A percentile compares a stretch with the other conserved stretches of the same genome.
Evolutionary conservation across 2,888 invertebrate species (phyloP).

Genomic region (Steinernema scapterisci): DNA sequence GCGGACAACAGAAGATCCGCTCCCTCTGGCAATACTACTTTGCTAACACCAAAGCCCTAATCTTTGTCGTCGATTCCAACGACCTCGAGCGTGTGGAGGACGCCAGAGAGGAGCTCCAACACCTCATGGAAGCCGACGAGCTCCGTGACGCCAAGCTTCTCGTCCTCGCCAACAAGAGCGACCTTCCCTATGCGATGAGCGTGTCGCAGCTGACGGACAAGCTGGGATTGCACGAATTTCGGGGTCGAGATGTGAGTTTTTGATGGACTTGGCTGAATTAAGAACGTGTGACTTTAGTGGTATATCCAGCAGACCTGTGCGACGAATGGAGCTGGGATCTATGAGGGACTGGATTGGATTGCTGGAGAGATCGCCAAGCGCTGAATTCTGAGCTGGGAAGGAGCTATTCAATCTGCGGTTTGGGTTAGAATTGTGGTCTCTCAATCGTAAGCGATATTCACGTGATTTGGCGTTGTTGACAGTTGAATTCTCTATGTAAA

Average conservation of each 20-base stretch:
- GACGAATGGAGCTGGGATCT: not conserved
- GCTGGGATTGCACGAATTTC: not conserved
- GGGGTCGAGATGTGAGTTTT: not conserved
- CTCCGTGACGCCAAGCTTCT: slow-evolving; percentile 1
- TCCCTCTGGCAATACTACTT: slow-evolving; percentile 10
- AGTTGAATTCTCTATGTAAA: no score
- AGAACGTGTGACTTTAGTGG: not conserved
- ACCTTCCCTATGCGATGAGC: slow-evolving; percentile 14
- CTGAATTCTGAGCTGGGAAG: not conserved
- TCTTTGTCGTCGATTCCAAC: slow-evolving; percentile 78
- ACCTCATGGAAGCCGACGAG: not conserved
- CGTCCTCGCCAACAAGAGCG: slow-evolving; percentile 3
- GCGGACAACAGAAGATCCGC: not conserved
- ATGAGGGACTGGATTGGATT: slow-evolving; percentile 11
- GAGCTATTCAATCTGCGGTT: no score
- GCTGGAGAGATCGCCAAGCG: not conserved
- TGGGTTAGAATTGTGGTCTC: no score
- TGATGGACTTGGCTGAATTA: not conserved
- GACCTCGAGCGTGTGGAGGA: slow-evolving; percentile 90
- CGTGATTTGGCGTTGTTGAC: no score
- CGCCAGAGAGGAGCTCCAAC: slow-evolving; percentile 81
- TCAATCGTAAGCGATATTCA: no score
- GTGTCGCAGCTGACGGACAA: not conserved
- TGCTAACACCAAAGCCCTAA: slow-evolving; percentile 9
- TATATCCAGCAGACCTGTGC: slow-evolving; percentile 12